A percentile compares a stretch with the other conserved stretches of the same genome.
Evolutionary conservation across 2,113 vertebrate genomes (phyloP).

Genomic region (Platycercus adscitus): DNA sequence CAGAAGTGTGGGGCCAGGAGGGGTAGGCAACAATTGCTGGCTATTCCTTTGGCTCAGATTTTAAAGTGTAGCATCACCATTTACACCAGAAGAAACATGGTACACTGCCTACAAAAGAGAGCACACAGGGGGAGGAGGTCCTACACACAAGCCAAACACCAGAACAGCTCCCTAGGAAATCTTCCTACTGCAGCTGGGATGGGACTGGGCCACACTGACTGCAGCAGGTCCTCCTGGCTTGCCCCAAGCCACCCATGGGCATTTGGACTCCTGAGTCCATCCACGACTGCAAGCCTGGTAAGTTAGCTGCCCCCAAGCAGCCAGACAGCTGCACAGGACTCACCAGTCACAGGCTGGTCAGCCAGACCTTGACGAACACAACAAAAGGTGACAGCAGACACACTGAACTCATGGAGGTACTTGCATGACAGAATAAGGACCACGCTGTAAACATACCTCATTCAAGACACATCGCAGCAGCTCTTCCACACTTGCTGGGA

Average conservation of each 20-base stretch:
- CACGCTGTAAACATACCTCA: rapidly evolving
- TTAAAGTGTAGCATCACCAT: not conserved
- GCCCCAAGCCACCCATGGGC: rapidly evolving
- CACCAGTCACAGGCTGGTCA: not conserved
- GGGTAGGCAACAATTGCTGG: rapidly evolving
- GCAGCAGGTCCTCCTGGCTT: not conserved
- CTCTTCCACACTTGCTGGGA: not conserved
- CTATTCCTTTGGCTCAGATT: not conserved
- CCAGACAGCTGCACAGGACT: rapidly evolving
- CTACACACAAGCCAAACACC: rapidly evolving
- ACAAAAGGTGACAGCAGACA: rapidly evolving
- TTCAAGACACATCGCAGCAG: rapidly evolving
- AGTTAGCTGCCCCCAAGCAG: not conserved
- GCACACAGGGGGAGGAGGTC: rapidly evolving
- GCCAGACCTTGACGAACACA: rapidly evolving
- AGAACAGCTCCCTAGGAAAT: not conserved
- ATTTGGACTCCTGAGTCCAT: rapidly evolving
- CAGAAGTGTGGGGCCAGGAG: not conserved
- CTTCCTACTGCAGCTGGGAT: not conserved
- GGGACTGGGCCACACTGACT: too few relatives aligned
- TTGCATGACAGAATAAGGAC: rapidly evolving
- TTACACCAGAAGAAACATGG: not conserved
- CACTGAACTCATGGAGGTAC: rapidly evolving
- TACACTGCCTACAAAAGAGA: rapidly evolving
- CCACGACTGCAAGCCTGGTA: not conserved